phyloP scores from a whole-genome alignment of 2,797 vertebrate species.

The Mormyrus proboscirostris region DNA sequence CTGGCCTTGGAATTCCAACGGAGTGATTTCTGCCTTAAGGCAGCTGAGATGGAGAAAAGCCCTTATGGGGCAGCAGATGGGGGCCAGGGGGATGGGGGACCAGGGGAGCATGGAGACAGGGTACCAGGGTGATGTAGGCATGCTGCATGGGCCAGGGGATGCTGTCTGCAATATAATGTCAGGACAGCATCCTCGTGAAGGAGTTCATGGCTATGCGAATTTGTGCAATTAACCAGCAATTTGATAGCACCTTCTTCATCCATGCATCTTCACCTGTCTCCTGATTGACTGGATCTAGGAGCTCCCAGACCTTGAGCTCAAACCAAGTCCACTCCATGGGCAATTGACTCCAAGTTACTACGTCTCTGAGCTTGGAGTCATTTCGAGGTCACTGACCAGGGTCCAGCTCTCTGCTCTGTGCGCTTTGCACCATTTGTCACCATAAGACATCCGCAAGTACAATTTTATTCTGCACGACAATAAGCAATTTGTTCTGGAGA shows the following conservation, averaged over 20 bases:
- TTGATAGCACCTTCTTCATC: not conserved
- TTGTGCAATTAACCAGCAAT: not conserved
- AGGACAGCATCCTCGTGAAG: not conserved
- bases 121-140: not conserved
- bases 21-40: not conserved
- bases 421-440: not conserved
- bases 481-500: not conserved
- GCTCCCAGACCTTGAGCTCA: not conserved
- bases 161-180: not conserved
- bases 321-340: not conserved
- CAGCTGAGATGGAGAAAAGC: not conserved
- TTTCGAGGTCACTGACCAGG: not conserved
- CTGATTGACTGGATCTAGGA: not conserved
- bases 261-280: not conserved
- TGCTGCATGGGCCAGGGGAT: not conserved
- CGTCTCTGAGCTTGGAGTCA: not conserved
- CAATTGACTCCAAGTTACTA: not conserved
- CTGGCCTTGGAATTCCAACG: not conserved
- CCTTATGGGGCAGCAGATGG: not conserved
- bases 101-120: not conserved
- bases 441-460: not conserved
- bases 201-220: not conserved
- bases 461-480: not conserved
- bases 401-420: not conserved
- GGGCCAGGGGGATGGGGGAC: not conserved